A percentile compares a stretch with the other conserved stretches of the same genome.
Evolutionary conservation across 1,140 invertebrate genomes (phyloP).

Genomic region (Listronotus bonariensis): DNA sequence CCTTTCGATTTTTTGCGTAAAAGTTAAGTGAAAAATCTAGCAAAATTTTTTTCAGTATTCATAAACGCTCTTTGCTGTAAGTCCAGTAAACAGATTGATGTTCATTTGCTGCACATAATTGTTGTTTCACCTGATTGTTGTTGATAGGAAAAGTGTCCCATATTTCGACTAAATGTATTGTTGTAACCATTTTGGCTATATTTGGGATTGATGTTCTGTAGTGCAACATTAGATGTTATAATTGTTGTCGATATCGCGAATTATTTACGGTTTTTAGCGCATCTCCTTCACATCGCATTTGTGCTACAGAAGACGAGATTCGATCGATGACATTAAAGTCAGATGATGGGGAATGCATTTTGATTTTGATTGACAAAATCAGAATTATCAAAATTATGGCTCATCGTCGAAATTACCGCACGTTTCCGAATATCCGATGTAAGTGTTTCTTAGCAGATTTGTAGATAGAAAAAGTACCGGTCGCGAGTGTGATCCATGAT

Average conservation of each 20-base stretch:
- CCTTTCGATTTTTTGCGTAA: conserved; percentile 10
- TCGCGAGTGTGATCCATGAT: conserved; percentile 48
- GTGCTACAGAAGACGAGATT: conserved; percentile 13
- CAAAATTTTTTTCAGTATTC: conserved; percentile 51
- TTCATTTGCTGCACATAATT: conserved; percentile 50
- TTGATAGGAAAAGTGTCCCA: conserved; percentile 30
- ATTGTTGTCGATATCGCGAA: conserved; percentile 37
- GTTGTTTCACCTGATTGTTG: conserved; percentile 47
- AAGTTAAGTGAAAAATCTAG: conserved; percentile 43
- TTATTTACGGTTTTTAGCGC: conserved; percentile 31
- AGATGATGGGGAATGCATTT: conserved; percentile 28
- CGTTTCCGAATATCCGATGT: conserved; percentile 51
- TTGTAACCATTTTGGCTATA: conserved; percentile 38
- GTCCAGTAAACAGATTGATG: conserved; percentile 40
- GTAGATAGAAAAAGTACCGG: conserved; percentile 39
- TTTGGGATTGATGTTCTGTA: conserved; percentile 42
- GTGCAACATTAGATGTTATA: conserved; percentile 42
- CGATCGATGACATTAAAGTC: conserved; percentile 34
- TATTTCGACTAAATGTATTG: conserved; percentile 39
- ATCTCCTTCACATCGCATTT: conserved; percentile 10
- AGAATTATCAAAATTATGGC: conserved; percentile 31
- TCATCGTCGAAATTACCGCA: conserved; percentile 30
- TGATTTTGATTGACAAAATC: conserved; percentile 25
- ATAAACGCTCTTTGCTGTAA: conserved; percentile 51
- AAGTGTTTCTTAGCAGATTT: conserved; percentile 47